A percentile compares a stretch with the other conserved stretches of the same genome.
These are phyloP conservation scores for Leptestheria dahalacensis DNA, from an alignment of 1,140 invertebrate genomes.

Conservation along the genomic window DNA sequence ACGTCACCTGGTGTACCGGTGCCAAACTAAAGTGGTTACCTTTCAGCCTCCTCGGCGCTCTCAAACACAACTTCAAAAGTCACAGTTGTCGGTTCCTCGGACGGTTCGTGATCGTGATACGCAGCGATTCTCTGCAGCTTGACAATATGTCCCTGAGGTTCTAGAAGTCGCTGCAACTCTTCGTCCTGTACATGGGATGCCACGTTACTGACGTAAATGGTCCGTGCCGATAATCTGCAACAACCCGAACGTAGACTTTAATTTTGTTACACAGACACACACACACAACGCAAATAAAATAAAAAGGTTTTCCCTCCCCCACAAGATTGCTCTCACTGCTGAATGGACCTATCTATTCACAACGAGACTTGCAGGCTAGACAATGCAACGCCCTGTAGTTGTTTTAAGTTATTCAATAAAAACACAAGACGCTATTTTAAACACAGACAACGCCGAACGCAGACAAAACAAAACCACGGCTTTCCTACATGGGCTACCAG, in stretches of 20 bases:
- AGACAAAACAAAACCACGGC: too few relatives aligned
- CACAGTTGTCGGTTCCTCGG: neutral
- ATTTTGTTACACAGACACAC: too few relatives aligned
- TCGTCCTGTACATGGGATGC: slow-evolving; percentile 61
- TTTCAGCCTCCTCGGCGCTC: slow-evolving; percentile 14
- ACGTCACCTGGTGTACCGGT: too few relatives aligned
- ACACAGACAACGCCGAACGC: neutral
- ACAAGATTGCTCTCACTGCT: too few relatives aligned
- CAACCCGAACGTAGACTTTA: slow-evolving; percentile 26
- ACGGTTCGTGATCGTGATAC: slow-evolving; percentile 31
- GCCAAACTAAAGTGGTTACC: slow-evolving; percentile 13
- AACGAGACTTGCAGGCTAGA: neutral
- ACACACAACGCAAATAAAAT: too few relatives aligned
- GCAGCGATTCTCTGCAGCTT: slow-evolving; percentile 55
- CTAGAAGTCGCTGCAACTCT: slow-evolving; percentile 66
- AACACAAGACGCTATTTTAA: neutral
- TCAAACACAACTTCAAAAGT: slow-evolving; percentile 17
- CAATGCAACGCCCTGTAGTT: neutral
- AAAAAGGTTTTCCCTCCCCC: too few relatives aligned
- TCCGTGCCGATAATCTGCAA: slow-evolving; percentile 57
- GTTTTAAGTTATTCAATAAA: neutral
- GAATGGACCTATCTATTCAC: too few relatives aligned
- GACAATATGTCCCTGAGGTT: slow-evolving; percentile 61
- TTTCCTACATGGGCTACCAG: too few relatives aligned
- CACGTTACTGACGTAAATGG: slow-evolving; percentile 68